Evolutionary conservation across 2,113 vertebrate species (phyloP), one percentile per base, ranked within the genome.

Genomic region (Tor tambroides): DNA sequence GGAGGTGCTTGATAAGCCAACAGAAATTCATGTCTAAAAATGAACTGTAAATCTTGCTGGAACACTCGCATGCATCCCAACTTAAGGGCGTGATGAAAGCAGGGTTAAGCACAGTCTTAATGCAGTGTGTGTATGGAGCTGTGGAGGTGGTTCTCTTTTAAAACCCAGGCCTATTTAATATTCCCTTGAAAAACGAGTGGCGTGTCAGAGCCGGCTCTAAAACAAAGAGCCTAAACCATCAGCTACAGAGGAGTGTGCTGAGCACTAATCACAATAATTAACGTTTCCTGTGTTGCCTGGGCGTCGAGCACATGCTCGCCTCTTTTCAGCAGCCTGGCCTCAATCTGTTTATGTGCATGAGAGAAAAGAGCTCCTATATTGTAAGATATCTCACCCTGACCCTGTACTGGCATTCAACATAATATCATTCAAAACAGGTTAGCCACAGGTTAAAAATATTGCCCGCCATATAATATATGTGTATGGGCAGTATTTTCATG

Each of bases 251-350:
- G 81, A 88, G 85, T 90, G 77, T 80, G 84, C 61, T 43, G 67
- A 89, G 78, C 85, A 65, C 77, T 91, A 90, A 94, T 93, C 91
- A 90, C 82, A 90, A 91, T 93, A 90, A 94, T 94, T 88, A 91
- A 84, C 88, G 77, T 89, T 83, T 91, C 86, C 85, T 88, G 59
- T 87, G 84, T 88, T 91, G 89, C 91, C 77, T 88, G 90, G 76
- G 74, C 69, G 90, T 90, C 75, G 59, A 76, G 86, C 90, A 86
- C 14, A 84, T 56, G 69, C 63, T 90, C 30, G 51, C 87, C 87
- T 61, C 78, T 91, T n/a, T 79, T 78, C 78, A 71, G 51, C 76
- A 61, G 28, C 76, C 76, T 79, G 88, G 41, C 89, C 78, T 88
- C 71, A 83, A 86, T 88, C 87, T 61, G 86, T 89, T 30, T 88